These are phyloP conservation scores for Myopa tessellatipennis DNA, from an alignment of 2,888 invertebrate genomes.

Conservation along the genomic window DNA sequence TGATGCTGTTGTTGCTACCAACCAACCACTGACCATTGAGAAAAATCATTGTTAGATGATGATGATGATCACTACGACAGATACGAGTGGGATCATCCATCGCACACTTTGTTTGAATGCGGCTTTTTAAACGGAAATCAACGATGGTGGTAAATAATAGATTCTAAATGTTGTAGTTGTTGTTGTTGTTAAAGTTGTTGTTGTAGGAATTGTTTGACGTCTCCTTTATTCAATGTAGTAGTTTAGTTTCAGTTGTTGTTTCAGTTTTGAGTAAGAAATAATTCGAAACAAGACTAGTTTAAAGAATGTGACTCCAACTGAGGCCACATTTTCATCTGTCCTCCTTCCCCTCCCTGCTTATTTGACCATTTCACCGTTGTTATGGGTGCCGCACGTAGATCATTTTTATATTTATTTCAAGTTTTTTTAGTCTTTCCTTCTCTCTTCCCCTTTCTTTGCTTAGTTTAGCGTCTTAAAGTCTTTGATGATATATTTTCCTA, in stretches of 20 bases:
- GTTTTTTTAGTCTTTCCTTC: slow-evolving; percentile 11
- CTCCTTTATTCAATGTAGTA: slow-evolving; percentile 9
- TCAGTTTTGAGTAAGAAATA: slow-evolving; percentile 28
- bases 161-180: not conserved
- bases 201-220: not conserved
- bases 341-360: too few relatives aligned
- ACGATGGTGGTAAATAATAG: slow-evolving; percentile 25
- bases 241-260: slow-evolving; percentile 20
- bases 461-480: not conserved
- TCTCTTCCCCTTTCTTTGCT: not conserved
- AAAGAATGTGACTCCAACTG: not conserved
- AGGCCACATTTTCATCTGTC: not conserved
- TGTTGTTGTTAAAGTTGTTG: not conserved
- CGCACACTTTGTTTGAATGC: slow-evolving; percentile 15
- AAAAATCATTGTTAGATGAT: slow-evolving; percentile 20
- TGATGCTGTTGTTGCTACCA: not conserved
- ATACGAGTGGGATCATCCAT: too few relatives aligned
- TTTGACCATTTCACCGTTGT: not conserved
- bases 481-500: slow-evolving; percentile 39
- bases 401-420: slow-evolving; percentile 3
- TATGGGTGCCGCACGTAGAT: slow-evolving; percentile 30
- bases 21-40: slow-evolving; percentile 31
- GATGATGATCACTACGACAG: not conserved
- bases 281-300: not conserved
- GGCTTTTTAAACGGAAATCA: slow-evolving; percentile 26